Conservation (phyloP, 2,113 vertebrate species). For the Pseudorasbora parva region DNA sequence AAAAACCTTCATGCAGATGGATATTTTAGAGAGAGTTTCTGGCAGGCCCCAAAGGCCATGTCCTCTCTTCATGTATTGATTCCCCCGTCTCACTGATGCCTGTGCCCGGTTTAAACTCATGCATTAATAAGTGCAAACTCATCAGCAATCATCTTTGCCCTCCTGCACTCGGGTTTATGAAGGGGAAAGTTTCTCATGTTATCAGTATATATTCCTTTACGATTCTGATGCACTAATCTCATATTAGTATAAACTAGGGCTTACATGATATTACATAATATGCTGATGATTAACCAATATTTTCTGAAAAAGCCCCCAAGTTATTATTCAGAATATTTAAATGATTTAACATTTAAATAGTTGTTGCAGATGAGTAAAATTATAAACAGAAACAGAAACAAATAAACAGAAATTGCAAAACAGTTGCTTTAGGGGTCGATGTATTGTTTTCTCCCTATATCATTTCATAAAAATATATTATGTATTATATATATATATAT, state of each 20-base stretch:
- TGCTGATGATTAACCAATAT: neutral
- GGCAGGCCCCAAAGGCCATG: slow-evolving; percentile 27
- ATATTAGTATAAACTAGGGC: neutral
- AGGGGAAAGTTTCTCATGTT: slow-evolving; percentile 8
- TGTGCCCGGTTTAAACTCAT: slow-evolving; percentile 60
- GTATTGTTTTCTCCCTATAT: neutral
- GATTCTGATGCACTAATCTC: neutral
- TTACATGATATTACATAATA: neutral
- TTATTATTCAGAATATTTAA: neutral
- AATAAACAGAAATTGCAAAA: neutral
- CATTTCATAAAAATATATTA: neutral
- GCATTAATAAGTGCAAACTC: slow-evolving; percentile 74
- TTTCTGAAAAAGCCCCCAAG: neutral
- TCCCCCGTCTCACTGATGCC: slow-evolving; percentile 51
- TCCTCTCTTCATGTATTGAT: slow-evolving; percentile 65
- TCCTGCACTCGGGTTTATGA: slow-evolving; percentile 25
- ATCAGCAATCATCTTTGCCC: slow-evolving; percentile 60
- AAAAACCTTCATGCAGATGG: neutral
- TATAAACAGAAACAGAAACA: neutral
- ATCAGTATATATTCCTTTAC: neutral
- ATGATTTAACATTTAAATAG: neutral
- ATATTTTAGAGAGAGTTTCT: neutral
- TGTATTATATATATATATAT: too few species aligned
- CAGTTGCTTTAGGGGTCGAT: neutral
- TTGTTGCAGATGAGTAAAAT: neutral